Evolutionary conservation across 2,888 invertebrate genomes (phyloP).

Genomic region (Andrena praecox): DNA sequence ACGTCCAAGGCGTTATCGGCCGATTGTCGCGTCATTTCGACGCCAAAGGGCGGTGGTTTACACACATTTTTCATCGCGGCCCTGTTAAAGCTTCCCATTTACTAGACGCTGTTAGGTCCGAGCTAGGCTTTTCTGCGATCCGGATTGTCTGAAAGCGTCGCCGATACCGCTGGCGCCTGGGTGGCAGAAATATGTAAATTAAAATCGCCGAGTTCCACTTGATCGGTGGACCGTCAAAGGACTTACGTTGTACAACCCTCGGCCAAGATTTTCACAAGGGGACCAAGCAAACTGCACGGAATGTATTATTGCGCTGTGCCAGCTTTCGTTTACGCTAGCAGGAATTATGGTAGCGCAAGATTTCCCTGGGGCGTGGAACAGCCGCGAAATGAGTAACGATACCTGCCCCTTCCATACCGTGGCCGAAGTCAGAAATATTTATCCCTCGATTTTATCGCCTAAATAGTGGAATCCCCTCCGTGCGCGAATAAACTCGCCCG

Average conservation of each 20-base stretch:
- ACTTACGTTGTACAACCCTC: conserved; percentile 22
- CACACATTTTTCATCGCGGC: conserved; percentile 9
- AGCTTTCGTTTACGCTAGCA: conserved; percentile 38
- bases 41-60: background rate
- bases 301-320: conserved; percentile 50
- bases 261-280: conserved; percentile 5
- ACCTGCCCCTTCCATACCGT: background rate
- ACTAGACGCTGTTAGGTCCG: background rate
- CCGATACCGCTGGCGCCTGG: background rate
- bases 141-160: background rate
- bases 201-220: conserved; percentile 39
- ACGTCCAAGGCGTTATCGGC: background rate
- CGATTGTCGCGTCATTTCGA: background rate
- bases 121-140: background rate
- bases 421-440: conserved; percentile 48
- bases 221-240: conserved; percentile 37
- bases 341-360: conserved; percentile 54
- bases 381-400: conserved; percentile 49
- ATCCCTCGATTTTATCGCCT: conserved; percentile 25
- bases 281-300: conserved; percentile 8
- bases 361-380: conserved; percentile 40
- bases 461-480: conserved; percentile 15
- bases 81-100: background rate
- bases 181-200: conserved; percentile 32
- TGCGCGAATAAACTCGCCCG: conserved; percentile 24